Conservation (phyloP, 2,888 invertebrate genomes). For the Trimorus sp. region DNA sequence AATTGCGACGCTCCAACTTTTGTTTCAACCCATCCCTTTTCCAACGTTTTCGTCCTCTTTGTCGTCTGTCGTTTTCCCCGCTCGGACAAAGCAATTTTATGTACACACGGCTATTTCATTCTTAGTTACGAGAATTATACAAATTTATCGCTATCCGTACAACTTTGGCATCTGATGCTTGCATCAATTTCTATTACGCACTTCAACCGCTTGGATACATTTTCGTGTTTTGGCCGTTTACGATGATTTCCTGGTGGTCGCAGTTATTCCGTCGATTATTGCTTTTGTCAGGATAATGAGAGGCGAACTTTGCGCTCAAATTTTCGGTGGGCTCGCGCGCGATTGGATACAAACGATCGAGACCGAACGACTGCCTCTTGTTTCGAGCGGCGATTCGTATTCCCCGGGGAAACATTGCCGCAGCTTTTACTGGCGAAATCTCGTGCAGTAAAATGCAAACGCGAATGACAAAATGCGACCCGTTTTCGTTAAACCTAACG, state of each 20-base stretch:
- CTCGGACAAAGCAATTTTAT: conserved; percentile 1
- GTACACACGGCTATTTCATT: conserved; percentile 29
- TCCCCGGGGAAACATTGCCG: no score
- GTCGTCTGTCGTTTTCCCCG: not conserved
- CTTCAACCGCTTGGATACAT: not conserved
- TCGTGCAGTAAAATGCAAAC: no score
- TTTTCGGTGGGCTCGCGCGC: no score
- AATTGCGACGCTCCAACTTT: not conserved
- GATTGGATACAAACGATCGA: no score
- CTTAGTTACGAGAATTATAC: conserved; percentile 23
- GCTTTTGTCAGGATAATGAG: conserved; percentile 15
- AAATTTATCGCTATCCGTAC: conserved; percentile 33
- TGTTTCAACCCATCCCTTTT: conserved; percentile 11
- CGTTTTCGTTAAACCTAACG: no score
- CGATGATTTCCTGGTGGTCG: conserved; percentile 22
- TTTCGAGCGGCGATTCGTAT: not conserved
- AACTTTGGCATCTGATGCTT: conserved; percentile 42
- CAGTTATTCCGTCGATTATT: conserved; percentile 13
- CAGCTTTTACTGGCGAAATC: no score
- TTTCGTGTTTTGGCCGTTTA: conserved; percentile 30
- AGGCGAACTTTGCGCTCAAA: not conserved
- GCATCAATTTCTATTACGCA: conserved; percentile 29
- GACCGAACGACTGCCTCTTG: no score
- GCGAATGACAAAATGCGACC: conserved; percentile 14
- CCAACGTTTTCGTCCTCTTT: not conserved